A percentile compares a stretch with the other conserved stretches of the same genome.
These are phyloP conservation scores for Heliconius sara DNA, from an alignment of 2,888 invertebrate species.

Conservation along the genomic window DNA sequence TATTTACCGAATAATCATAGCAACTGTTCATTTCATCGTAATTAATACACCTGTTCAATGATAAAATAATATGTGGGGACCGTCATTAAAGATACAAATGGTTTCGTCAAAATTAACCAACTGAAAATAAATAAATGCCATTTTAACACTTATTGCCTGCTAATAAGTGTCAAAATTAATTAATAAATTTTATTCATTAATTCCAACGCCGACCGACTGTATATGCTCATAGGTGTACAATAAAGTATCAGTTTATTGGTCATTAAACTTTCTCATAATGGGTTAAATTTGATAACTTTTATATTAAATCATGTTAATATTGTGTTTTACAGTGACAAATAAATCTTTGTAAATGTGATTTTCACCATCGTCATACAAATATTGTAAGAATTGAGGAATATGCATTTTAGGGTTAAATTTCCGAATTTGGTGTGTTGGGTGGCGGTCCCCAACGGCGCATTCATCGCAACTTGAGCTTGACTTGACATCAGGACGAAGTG, in stretches of 20 bases:
- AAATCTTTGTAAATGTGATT: conserved; percentile 13
- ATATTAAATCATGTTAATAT: conserved; percentile 41
- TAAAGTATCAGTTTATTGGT: conserved; percentile 48
- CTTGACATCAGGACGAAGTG: no score
- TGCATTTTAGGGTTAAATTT: background rate
- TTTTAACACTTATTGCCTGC: conserved; percentile 10
- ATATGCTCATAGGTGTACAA: conserved; percentile 45
- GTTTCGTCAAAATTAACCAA: conserved; percentile 40
- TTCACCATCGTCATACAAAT: background rate
- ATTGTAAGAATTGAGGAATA: no score
- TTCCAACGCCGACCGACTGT: conserved; percentile 31
- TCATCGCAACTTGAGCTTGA: no score
- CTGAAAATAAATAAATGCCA: conserved; percentile 14
- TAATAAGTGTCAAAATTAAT: conserved; percentile 26
- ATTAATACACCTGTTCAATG: conserved; percentile 50
- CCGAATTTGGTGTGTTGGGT: no score
- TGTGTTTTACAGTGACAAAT: conserved; percentile 33
- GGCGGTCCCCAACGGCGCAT: no score
- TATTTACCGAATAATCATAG: conserved; percentile 44
- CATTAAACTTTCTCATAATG: conserved; percentile 47
- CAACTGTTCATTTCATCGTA: conserved; percentile 43
- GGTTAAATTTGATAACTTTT: conserved; percentile 45
- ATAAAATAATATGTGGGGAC: conserved; percentile 49
- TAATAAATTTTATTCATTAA: conserved; percentile 9
- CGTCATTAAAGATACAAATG: conserved; percentile 48